Percentiles rank a stretch among this genome's conserved stretches.
Evolutionary conservation across 2,888 invertebrate species (phyloP).

Genomic region (Pristionchus arcanus): DNA sequence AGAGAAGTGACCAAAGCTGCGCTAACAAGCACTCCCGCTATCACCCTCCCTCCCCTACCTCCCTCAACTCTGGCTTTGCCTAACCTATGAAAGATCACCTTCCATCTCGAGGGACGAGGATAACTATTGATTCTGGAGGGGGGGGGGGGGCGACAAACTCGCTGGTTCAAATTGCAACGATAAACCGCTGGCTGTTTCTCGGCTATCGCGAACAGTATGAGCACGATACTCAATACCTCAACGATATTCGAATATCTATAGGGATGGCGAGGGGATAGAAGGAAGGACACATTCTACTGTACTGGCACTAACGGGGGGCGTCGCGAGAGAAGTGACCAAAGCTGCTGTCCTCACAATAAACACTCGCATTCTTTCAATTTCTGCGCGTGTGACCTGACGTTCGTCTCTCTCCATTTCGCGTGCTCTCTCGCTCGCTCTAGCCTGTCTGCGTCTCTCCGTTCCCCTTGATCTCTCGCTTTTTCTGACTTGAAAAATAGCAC

Average conservation of each 20-base stretch:
- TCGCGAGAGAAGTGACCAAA: slow-evolving; percentile 31
- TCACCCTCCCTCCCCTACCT: not conserved
- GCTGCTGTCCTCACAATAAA: slow-evolving; percentile 19
- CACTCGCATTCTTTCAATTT: not conserved
- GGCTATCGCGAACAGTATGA: too few species aligned
- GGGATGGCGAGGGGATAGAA: not conserved
- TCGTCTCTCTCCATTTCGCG: not conserved
- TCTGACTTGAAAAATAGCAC: not conserved
- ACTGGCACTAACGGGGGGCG: not conserved
- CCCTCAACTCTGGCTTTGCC: not conserved
- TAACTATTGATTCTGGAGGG: not conserved
- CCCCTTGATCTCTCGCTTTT: not conserved
- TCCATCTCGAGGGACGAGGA: slow-evolving; percentile 4
- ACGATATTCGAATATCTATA: not conserved
- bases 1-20: slow-evolving; percentile 36
- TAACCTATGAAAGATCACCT: not conserved
- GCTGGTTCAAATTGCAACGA: too few species aligned
- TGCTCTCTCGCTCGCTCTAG: not conserved
- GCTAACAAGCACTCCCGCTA: slow-evolving; percentile 16
- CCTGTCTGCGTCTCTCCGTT: not conserved
- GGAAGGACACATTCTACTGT: slow-evolving; percentile 28
- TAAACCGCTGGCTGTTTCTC: too few species aligned
- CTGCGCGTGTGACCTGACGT: not conserved
- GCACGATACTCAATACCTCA: too few species aligned
- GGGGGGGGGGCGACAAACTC: too few species aligned